Conservation (phyloP, 2,888 invertebrate species). For the Erebia epiphron region DNA sequence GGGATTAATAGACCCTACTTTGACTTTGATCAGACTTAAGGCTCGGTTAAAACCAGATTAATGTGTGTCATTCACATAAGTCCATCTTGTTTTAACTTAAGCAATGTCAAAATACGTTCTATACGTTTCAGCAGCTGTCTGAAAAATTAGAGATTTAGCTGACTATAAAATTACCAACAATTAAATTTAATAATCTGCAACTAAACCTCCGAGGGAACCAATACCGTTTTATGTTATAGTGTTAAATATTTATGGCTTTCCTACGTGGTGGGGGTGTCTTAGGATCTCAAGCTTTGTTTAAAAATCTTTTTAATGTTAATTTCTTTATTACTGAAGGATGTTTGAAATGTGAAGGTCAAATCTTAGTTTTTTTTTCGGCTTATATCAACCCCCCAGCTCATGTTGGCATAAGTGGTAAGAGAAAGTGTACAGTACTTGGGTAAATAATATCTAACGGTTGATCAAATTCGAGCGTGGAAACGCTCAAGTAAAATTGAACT, state of each 20-base stretch:
- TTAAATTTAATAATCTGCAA: not conserved
- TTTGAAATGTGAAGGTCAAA: conserved; percentile 32
- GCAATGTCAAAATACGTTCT: no score
- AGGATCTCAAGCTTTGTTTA: conserved; percentile 44
- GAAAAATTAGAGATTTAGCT: no score
- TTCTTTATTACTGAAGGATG: conserved; percentile 25
- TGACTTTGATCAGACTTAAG: no score
- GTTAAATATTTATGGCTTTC: conserved; percentile 33
- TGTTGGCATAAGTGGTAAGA: not conserved
- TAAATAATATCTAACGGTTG: not conserved
- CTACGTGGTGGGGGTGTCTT: conserved; percentile 45
- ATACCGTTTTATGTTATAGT: conserved; percentile 16
- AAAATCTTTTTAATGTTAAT: conserved; percentile 31
- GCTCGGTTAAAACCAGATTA: no score
- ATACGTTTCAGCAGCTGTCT: no score
- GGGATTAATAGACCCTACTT: no score
- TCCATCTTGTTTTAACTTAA: no score
- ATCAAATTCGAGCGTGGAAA: not conserved
- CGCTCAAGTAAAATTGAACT: no score
- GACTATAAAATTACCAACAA: no score
- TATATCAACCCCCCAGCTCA: not conserved
- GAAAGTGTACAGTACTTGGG: not conserved
- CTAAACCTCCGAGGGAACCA: conserved; percentile 5
- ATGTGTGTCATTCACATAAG: no score
- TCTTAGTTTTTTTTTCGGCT: conserved; percentile 11